Base-by-base conservation (phyloP, 2,888 invertebrate species). In the Sphinx pinastri region DNA sequence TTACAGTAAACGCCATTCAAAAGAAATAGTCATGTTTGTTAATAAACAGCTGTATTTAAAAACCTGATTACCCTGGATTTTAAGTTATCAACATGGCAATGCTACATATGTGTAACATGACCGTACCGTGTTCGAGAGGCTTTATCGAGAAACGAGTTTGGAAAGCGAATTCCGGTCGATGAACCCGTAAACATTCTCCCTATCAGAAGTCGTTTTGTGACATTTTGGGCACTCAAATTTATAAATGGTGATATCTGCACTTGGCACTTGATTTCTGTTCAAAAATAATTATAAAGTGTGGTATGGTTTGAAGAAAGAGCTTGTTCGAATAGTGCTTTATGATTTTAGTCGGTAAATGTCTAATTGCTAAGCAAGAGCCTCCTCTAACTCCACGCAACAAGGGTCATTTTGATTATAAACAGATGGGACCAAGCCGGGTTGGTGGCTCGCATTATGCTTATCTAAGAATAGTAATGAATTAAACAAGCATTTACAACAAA, bases 91-190 rank as follows among this genome's bases (percentile, higher is more conserved):
- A 54, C 54, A 67, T 38, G 67, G 52, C 38, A 67, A 67, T 51
- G 38, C 68, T 59, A 75, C 76, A 77, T 79, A 77, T 80, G 79
- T 78, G 79, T 77, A 68, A 74, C 75, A 75, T 79, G 60, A 69
- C 79, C 81, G 79, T 79, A 79, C 76, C 81, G 81, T 83, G 79
- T 80, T 58, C 60, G 63, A 70, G 81, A 83, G 84, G 81, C 82
- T 86, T 87, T 86, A 87, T 86, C 85, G 82, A 85, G 81, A 84
- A 89, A 91, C 92, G 78, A 85, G 92, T 91, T 92, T 91, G 85
- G 91, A 92, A 92, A 92, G 92, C 87, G 86, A 84, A 81, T 84
- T 83, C 82, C 83, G 88, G 89, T 84, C 89, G 84, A 79, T 83
- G 91, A 88, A 85, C 90, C 84, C 75, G 82, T 81, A 83, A 84